Conservation (phyloP, 2,113 vertebrate species). For the Nannobrachium achirus region DNA sequence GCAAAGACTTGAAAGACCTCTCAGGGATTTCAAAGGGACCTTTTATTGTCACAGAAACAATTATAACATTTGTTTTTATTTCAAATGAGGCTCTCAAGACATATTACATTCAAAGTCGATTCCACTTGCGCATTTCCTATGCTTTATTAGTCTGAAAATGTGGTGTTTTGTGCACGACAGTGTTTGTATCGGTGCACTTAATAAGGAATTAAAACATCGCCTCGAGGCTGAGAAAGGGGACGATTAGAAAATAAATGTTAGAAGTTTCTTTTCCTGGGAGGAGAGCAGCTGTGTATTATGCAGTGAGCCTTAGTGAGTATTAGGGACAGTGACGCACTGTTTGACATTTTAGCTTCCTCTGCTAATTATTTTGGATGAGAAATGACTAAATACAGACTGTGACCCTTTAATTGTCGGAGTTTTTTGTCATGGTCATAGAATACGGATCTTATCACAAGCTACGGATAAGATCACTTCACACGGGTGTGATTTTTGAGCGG, state of each 20-base stretch:
- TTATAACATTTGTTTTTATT: slow-evolving; percentile 13
- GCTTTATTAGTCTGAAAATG: slow-evolving; percentile 40
- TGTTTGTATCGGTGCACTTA: slow-evolving; percentile 49
- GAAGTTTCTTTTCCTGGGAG: slow-evolving; percentile 47
- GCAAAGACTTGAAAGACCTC: slow-evolving; percentile 18
- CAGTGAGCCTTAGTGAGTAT: slow-evolving; percentile 38
- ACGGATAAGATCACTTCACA: no score
- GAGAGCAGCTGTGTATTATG: slow-evolving; percentile 27
- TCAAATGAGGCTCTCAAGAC: slow-evolving; percentile 14
- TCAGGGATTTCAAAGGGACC: not conserved
- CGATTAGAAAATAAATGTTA: slow-evolving; percentile 31
- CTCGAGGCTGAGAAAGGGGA: slow-evolving; percentile 30
- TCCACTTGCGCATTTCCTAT: slow-evolving; percentile 18
- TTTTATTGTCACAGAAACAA: not conserved
- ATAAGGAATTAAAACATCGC: slow-evolving; percentile 55
- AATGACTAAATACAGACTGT: not conserved
- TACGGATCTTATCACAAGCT: no score
- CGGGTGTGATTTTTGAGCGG: no score
- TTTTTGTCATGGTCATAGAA: no score
- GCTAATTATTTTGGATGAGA: not conserved
- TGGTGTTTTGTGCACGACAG: slow-evolving; percentile 43
- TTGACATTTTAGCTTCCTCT: slow-evolving; percentile 14
- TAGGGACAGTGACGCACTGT: slow-evolving; percentile 25
- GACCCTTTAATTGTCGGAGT: no score
- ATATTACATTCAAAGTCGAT: slow-evolving; percentile 7